Evolutionary conservation across 2,888 invertebrate species (phyloP), one percentile per base, ranked within the genome.

Genomic region (Drosophila emarginata): DNA sequence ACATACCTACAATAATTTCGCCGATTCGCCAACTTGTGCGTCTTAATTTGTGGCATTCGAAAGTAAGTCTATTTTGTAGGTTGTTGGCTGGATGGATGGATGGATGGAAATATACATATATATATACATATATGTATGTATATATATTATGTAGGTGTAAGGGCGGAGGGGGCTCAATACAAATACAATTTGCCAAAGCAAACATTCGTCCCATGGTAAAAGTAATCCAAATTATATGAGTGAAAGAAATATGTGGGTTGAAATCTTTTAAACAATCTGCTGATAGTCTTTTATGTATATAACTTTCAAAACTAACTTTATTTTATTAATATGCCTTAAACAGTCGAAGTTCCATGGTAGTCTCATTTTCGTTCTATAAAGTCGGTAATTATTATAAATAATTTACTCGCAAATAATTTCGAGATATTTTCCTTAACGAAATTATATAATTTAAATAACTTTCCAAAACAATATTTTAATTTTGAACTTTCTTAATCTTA

Each of bases 11-110:
- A 45, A 45, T 45, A 71, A 71, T 71, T 71, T 71, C 60, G 52
- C 66, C 66, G 73, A 72, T 71, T 71, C 72, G 66, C 60, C 45
- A 57, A 66, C 73, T 71, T 72, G 71, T 71, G 70, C 72, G 72
- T 51, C 60, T 36, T 72, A 72, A 71, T 71, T 45, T 72, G 72
- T 60, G 66, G 60, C 71, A 71, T 71, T 71, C 61, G 72, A 71
- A 72, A 71, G 72, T 66, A 66, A 57, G 37, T 57, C 52, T 50
- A 64, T 72, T 59, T 71, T 64, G 18, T 45, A 21, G 18, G 4
- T 11, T 15, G 40, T 11, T 40, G 40, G 40, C 2, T 40, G 15
- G 40, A 7, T 40, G 9, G 40, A 7, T 45, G 40, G 40, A 14
- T 28, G 32, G 9, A 32, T 9, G n/a, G n/a, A 11, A 9, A 9